Evolutionary conservation across 2,113 vertebrate genomes (phyloP).

Genomic region (Brachypodius melanocephalos): DNA sequence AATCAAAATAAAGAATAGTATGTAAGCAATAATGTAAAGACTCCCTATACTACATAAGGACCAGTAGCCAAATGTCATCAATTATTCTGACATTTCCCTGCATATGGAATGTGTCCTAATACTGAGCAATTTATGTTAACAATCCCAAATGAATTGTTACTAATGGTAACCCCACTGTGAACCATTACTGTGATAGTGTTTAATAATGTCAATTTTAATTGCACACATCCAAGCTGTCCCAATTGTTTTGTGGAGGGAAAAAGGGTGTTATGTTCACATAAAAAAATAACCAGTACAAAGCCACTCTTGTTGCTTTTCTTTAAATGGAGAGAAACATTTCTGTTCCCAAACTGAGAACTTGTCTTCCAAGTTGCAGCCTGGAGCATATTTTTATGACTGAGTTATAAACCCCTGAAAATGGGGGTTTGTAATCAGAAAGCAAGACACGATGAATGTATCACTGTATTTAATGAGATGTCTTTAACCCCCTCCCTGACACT

Average conservation of each 20-base stretch:
- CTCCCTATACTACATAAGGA: background rate
- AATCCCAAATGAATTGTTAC: slow-evolving; percentile 34
- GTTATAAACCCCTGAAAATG: background rate
- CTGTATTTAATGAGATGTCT: slow-evolving; percentile 26
- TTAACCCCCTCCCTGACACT: background rate
- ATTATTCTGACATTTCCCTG: slow-evolving; percentile 53
- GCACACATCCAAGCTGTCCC: background rate
- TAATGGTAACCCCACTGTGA: slow-evolving; percentile 4
- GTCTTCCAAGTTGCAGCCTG: slow-evolving; percentile 33
- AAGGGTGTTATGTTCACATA: background rate
- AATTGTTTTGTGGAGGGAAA: slow-evolving; percentile 39
- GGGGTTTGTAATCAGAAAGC: background rate
- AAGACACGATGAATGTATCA: background rate
- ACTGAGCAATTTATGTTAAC: slow-evolving; percentile 17
- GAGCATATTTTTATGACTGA: background rate
- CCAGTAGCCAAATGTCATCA: slow-evolving; percentile 55
- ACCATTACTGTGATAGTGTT: background rate
- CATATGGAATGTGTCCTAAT: slow-evolving; percentile 34
- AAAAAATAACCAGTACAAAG: slow-evolving; percentile 29
- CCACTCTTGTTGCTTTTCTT: slow-evolving; percentile 52
- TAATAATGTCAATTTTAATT: slow-evolving; percentile 59
- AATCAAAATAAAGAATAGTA: slow-evolving; percentile 20
- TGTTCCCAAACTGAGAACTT: slow-evolving; percentile 27
- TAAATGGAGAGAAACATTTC: slow-evolving; percentile 32
- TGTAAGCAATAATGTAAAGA: slow-evolving; percentile 25